A percentile compares a stretch with the other conserved stretches of the same genome.
These are phyloP conservation scores for Chloroceryle aenea DNA, from an alignment of 2,113 vertebrate genomes.

Conservation along the genomic window DNA sequence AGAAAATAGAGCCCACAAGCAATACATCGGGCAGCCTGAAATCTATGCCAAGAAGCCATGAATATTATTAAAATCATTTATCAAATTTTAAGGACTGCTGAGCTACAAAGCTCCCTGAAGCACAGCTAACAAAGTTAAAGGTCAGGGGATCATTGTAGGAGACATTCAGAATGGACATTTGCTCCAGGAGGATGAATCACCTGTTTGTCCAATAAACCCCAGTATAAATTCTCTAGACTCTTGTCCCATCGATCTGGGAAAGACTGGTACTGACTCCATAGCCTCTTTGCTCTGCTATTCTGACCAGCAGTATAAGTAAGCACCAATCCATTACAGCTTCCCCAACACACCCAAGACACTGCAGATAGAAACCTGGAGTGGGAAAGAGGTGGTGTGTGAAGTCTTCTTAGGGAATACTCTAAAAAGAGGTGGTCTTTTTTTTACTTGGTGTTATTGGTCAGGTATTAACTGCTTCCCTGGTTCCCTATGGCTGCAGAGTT, in stretches of 20 bases:
- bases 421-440: not conserved
- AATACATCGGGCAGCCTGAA: not conserved
- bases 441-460: not conserved
- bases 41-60: not conserved
- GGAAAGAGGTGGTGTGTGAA: not conserved
- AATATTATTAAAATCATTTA: not conserved
- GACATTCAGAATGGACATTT: not conserved
- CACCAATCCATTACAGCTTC: not conserved
- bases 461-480: not conserved
- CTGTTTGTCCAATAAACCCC: not conserved
- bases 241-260: not conserved
- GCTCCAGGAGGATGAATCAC: not conserved
- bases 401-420: not conserved
- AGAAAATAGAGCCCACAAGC: not conserved
- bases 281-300: not conserved
- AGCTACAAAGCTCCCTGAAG: not conserved
- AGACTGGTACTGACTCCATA: not conserved
- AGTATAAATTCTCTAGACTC: not conserved
- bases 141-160: not conserved
- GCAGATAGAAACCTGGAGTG: not conserved
- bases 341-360: not conserved
- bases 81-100: not conserved
- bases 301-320: not conserved
- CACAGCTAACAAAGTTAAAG: not conserved
- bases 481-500: not conserved